Conservation (phyloP, 2,797 vertebrate genomes). For the Echiichthys vipera region DNA sequence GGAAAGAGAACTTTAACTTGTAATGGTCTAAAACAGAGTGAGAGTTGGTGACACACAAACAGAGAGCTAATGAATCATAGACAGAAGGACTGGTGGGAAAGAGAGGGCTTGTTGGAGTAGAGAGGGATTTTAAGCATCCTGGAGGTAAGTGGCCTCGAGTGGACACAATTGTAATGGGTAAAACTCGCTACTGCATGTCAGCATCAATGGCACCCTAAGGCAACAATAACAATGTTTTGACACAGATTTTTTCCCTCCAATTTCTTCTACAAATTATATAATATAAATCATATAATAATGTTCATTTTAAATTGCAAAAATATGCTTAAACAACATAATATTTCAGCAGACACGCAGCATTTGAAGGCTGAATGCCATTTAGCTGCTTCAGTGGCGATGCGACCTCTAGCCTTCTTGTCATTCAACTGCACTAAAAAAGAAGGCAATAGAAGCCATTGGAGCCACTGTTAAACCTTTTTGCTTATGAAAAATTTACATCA, state of each 20-base stretch:
- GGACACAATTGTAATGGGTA: slow-evolving; percentile 19
- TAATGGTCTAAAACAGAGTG: neutral
- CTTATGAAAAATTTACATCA: neutral
- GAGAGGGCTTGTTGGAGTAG: slow-evolving; percentile 6
- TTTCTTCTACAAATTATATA: neutral
- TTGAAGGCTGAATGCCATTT: neutral
- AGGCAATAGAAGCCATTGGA: too few relatives aligned
- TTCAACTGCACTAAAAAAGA: too few relatives aligned
- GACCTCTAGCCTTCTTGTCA: too few relatives aligned
- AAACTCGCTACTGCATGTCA: neutral
- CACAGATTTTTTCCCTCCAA: neutral
- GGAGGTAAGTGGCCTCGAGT: slow-evolving; percentile 30
- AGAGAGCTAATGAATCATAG: slow-evolving; percentile 35
- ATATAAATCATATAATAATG: too few relatives aligned
- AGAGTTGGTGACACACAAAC: slow-evolving; percentile 15
- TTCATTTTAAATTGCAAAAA: neutral
- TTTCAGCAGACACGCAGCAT: neutral
- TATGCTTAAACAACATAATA: neutral
- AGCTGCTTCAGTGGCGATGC: neutral
- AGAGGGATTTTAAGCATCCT: slow-evolving; percentile 33
- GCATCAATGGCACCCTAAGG: neutral
- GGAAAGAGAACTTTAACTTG: neutral
- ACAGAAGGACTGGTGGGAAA: slow-evolving; percentile 16
- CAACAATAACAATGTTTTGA: neutral
- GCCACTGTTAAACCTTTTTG: too few relatives aligned